Conservation (phyloP, 2,113 vertebrate species). For the Takifugu bimaculatus region DNA sequence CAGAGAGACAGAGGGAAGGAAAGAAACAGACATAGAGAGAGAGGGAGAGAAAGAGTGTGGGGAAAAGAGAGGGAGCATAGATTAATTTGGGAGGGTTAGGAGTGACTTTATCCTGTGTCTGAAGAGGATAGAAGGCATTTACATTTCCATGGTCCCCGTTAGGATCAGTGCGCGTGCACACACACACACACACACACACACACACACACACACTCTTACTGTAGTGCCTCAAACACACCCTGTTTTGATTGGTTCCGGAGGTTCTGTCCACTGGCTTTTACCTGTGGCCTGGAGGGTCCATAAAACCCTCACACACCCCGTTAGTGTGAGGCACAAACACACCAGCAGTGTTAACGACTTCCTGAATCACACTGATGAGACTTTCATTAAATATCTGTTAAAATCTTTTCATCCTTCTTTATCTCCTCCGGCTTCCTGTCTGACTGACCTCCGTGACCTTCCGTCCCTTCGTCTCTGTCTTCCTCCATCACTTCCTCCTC, state of each 20-base stretch:
- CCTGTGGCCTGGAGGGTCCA: no score
- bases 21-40: conserved; percentile 18
- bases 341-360: no score
- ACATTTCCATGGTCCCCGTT: no score
- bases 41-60: conserved; percentile 14
- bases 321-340: background rate
- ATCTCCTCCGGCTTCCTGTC: background rate
- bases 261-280: no score
- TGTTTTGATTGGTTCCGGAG: no score
- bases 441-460: background rate
- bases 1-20: background rate
- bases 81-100: no score
- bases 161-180: conserved; percentile 5
- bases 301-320: no score
- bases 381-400: background rate
- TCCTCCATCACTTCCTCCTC: background rate
- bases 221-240: no score
- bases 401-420: no score
- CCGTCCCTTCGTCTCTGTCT: accelerated
- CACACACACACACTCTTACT: background rate
- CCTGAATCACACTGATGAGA: background rate
- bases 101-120: no score
- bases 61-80: no score
- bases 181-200: conserved; percentile 6
- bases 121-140: no score